A percentile compares a stretch with the other conserved stretches of the same genome.
Conservation (phyloP, 1,140 invertebrate genomes). For the Caenorhabditis remanei region DNA sequence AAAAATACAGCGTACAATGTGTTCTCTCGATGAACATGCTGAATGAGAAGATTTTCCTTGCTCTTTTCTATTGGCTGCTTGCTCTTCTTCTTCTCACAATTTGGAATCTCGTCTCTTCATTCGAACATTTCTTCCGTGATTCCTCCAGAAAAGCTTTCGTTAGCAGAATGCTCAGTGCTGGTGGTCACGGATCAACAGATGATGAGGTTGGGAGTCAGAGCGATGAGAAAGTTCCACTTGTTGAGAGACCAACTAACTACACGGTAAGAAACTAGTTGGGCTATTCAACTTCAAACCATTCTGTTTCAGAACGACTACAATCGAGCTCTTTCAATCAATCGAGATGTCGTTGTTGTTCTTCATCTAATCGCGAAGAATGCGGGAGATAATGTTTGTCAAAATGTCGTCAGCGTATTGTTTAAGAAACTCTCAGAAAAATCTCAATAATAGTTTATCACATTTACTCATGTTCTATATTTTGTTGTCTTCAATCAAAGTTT, state of each 20-base stretch:
- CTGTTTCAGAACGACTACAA: conserved; percentile 48
- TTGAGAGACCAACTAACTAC: not conserved
- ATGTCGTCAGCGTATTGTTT: not conserved
- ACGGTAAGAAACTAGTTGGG: not conserved
- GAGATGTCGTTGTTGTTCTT: conserved; percentile 50
- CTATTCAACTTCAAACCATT: not conserved
- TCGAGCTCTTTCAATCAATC: not conserved
- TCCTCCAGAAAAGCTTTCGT: conserved; percentile 14
- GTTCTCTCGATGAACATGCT: conserved; percentile 73
- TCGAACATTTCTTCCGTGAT: conserved; percentile 35
- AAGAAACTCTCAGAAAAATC: conserved; percentile 35
- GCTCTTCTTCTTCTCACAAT: conserved; percentile 39
- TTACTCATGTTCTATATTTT: not conserved
- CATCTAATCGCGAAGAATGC: conserved; percentile 57
- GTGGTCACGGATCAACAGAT: conserved; percentile 1
- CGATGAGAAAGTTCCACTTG: conserved; percentile 1
- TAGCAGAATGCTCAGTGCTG: conserved; percentile 12
- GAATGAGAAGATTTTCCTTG: conserved; percentile 73
- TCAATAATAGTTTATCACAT: not conserved
- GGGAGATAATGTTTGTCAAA: conserved; percentile 54
- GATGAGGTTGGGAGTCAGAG: not conserved
- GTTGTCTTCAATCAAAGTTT: not conserved
- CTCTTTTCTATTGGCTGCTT: conserved; percentile 69
- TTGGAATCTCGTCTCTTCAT: conserved; percentile 18
- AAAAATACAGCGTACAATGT: conserved; percentile 70